Conservation (phyloP, 1,140 invertebrate genomes). For the Bombyx mandarina region DNA sequence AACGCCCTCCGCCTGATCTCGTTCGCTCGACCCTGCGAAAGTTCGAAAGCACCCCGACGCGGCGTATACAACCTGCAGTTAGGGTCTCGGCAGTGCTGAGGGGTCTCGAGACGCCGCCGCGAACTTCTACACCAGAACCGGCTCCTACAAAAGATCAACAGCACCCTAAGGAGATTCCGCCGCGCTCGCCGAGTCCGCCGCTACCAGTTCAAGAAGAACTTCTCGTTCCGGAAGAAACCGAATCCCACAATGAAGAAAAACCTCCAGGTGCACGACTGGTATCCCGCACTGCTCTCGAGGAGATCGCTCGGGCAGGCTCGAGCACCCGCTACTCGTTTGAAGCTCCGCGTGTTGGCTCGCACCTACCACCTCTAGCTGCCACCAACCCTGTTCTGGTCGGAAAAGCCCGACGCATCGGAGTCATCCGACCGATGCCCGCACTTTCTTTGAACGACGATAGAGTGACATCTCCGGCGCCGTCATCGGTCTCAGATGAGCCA, state of each 20-base stretch:
- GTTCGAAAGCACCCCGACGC: conserved; percentile 81
- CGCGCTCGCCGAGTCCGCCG: conserved; percentile 37
- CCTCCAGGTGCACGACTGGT: conserved; percentile 44
- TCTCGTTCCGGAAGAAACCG: conserved; percentile 12
- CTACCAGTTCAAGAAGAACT: conserved; percentile 9
- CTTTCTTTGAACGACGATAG: conserved; percentile 38
- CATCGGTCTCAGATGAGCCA: not conserved
- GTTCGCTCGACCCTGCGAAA: conserved; percentile 87
- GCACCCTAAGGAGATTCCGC: not conserved
- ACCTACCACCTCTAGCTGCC: conserved; percentile 70
- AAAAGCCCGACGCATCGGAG: conserved; percentile 69
- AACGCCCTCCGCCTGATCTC: conserved; percentile 87
- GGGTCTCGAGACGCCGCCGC: conserved; percentile 31
- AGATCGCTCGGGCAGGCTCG: conserved; percentile 77
- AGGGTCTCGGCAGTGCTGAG: conserved; percentile 47
- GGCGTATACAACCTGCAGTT: conserved; percentile 57
- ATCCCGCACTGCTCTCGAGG: conserved; percentile 74
- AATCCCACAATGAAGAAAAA: conserved; percentile 11
- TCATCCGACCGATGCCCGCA: conserved; percentile 73
- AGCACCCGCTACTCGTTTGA: conserved; percentile 76
- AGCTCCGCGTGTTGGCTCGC: conserved; percentile 47
- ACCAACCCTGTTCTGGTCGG: conserved; percentile 46
- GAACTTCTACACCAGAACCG: conserved; percentile 55
- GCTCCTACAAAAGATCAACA: conserved; percentile 6
- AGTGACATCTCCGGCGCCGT: not conserved